These are phyloP conservation scores for Epistrophella euchroma DNA, from an alignment of 2,888 invertebrate genomes.

Conservation along the genomic window DNA sequence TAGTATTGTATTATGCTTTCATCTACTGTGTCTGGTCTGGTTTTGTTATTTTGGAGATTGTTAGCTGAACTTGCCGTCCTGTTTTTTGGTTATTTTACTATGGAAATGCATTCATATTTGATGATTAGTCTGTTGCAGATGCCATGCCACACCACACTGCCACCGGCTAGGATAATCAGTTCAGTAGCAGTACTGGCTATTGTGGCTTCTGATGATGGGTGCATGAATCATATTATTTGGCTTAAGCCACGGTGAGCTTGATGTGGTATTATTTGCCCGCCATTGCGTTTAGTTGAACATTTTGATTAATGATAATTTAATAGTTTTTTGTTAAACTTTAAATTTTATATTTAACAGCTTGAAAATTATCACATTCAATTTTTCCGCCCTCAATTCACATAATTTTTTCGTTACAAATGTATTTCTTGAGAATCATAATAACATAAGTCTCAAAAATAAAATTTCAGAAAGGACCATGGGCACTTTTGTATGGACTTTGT, in stretches of 20 bases:
- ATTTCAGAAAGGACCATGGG: too few species aligned
- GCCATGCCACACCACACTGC: conserved; percentile 38
- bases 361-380: not conserved
- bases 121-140: conserved; percentile 62
- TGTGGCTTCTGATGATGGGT: conserved; percentile 58
- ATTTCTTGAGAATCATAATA: too few species aligned
- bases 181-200: conserved; percentile 27
- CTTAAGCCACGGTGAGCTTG: not conserved
- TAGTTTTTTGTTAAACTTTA: conserved; percentile 12
- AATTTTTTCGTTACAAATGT: too few species aligned
- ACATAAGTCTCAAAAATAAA: too few species aligned
- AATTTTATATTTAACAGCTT: not conserved
- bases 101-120: conserved; percentile 46
- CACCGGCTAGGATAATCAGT: conserved; percentile 38
- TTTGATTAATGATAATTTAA: conserved; percentile 60
- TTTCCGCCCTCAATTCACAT: too few species aligned
- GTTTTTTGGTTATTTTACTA: conserved; percentile 37
- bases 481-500: too few species aligned
- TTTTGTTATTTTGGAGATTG: conserved; percentile 34
- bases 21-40: conserved; percentile 18
- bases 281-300: conserved; percentile 20
- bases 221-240: conserved; percentile 48
- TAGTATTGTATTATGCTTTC: conserved; percentile 41
- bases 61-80: conserved; percentile 12
- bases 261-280: conserved; percentile 14